A percentile compares a stretch with the other conserved stretches of the same genome.
Conservation (phyloP, 2,113 vertebrate species). For the Atlantisia rogersi region DNA sequence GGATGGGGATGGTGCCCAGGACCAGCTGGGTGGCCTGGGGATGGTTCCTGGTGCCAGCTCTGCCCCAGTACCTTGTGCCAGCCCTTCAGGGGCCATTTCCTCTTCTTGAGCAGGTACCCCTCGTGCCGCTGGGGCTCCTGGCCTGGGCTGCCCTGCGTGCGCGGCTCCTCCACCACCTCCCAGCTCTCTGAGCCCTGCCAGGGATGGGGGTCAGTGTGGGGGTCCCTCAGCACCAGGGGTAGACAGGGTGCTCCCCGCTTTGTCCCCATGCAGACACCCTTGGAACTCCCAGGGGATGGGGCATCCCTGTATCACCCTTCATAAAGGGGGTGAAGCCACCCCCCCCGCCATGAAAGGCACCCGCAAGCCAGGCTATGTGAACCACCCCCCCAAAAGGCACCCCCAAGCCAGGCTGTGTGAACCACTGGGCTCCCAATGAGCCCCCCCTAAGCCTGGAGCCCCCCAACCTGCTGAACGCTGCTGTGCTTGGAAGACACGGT, state of each 20-base stretch:
- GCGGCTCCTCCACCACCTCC: constrained; percentile 88
- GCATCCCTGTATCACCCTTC: not conserved
- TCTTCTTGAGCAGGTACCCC: constrained; percentile 92
- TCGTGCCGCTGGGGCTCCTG: constrained; percentile 82
- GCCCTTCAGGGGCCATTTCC: constrained; percentile 94
- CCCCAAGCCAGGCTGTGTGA: not conserved
- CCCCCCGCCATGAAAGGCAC: too few relatives aligned
- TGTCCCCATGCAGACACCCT: accelerated
- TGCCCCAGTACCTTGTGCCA: constrained; percentile 90
- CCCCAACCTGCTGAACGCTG: constrained; percentile 76
- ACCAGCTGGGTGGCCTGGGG: accelerated
- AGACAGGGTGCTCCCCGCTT: not conserved
- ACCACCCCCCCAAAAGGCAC: not conserved
- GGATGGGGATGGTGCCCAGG: not conserved
- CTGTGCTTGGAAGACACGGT: constrained; percentile 82
- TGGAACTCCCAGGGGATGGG: accelerated
- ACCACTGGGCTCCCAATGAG: not conserved
- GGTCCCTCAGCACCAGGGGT: not conserved
- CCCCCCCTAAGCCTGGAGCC: accelerated
- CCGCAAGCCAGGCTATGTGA: not conserved
- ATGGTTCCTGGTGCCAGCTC: accelerated
- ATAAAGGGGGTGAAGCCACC: not conserved
- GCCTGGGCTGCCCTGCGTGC: constrained; percentile 21
- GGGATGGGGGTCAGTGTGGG: not conserved
- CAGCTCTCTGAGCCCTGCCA: constrained; percentile 83